Evolutionary conservation across 2,888 invertebrate species (phyloP).

Genomic region (Ennomos fuscantarius): DNA sequence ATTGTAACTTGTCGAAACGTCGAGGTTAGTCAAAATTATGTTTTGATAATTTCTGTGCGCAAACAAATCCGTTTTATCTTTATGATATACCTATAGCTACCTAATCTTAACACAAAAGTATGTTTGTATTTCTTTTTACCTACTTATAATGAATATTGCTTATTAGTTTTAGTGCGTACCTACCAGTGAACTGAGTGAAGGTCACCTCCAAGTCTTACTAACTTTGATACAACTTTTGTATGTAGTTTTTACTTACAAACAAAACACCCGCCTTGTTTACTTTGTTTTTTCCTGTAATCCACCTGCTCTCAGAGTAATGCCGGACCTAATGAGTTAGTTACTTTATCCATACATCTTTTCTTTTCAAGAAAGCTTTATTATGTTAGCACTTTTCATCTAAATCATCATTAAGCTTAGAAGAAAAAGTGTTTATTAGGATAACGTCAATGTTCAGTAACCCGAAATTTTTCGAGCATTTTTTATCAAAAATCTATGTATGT

Average conservation of each 20-base stretch:
- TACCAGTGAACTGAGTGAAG: neutral
- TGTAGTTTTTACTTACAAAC: slow-evolving; percentile 12
- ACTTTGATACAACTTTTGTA: slow-evolving; percentile 20
- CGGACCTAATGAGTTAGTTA: slow-evolving; percentile 3
- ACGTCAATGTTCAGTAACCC: neutral
- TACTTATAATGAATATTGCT: no score
- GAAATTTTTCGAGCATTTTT: neutral
- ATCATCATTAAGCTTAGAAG: slow-evolving; percentile 17
- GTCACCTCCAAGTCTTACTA: slow-evolving; percentile 8
- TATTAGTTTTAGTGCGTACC: no score
- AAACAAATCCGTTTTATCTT: no score
- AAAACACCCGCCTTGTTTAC: slow-evolving; percentile 10
- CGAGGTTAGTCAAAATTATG: no score
- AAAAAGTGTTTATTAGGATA: slow-evolving; percentile 3
- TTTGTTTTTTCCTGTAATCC: slow-evolving; percentile 18
- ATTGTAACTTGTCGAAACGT: no score
- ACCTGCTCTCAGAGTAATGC: slow-evolving; percentile 17
- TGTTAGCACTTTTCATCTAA: slow-evolving; percentile 14
- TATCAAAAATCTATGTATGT: slow-evolving; percentile 1
- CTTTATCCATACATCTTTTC: slow-evolving; percentile 5
- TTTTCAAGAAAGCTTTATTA: slow-evolving; percentile 21
- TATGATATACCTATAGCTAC: neutral
- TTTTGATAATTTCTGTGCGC: no score
- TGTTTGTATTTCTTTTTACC: no score
- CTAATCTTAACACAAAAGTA: neutral